Base-by-base conservation (phyloP, 1,140 invertebrate genomes). In the Drosophila repleta region DNA sequence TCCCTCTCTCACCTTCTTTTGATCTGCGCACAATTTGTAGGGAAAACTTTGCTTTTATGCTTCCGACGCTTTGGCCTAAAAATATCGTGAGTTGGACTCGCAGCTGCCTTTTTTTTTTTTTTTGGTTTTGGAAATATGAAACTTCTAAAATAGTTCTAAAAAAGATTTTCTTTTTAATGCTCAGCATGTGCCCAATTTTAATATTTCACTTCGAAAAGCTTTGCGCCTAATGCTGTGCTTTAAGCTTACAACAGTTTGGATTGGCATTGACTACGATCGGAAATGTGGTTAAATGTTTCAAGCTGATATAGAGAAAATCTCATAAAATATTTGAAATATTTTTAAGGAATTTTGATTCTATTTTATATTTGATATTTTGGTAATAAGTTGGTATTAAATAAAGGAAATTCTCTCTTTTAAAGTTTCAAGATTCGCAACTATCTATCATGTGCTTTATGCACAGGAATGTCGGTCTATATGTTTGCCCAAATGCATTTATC, bases 61-160 rank as follows among this genome's bases (percentile, higher is more conserved):
- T 65, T 58, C 52, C 48, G 67, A 71, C 70, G 67, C 67, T 53
- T 72, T 72, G 21, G 69, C 62, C 74, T 76, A 76, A 73, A 76
- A 76, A 76, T 76, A 76, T 73, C 72, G 39, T 76, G 74, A 72
- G 74, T 76, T 72, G 57, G 68, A 73, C 68, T 72, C 74, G 68
- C 69, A 62, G 73, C 73, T 75, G 73, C 24, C 52, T 52, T 48
- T 52, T 45, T 13, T 4, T 52, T 45, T n/a, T 21, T 43, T 57
- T 52, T 55, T 43, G 52, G 7, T 4, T 51, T 45, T 18, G 21
- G 29, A 58, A 46, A 60, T 60, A 18, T 41, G 49, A 60, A 48
- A 60, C 73, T 39, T 41, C 64, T 39, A 26, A 29, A 29, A 29
- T 29, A 39, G 46, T 52, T 15, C 49, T 8, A 32, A 10, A 21